phyloP scores from a whole-genome alignment of 1,140 invertebrate species.

The Apis cerana region DNA sequence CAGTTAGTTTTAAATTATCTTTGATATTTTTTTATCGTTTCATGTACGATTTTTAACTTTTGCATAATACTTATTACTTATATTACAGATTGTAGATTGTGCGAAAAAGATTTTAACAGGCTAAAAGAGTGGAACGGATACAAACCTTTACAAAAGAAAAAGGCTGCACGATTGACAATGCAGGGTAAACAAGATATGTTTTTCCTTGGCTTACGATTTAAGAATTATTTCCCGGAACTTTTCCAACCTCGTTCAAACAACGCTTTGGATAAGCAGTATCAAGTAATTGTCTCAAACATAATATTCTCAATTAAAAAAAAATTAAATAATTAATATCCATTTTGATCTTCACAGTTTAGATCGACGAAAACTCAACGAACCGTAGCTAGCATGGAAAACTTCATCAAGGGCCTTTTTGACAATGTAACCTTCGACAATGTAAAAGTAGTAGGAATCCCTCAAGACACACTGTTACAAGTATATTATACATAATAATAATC shows the following conservation, averaged over 20 bases:
- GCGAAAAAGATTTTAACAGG: conserved; percentile 71
- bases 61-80: background rate
- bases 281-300: background rate
- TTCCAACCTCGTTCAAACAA: background rate
- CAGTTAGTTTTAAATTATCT: conserved; percentile 55
- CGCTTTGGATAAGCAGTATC: background rate
- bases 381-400: conserved; percentile 70
- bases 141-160: conserved; percentile 40
- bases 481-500: background rate
- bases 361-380: conserved; percentile 37
- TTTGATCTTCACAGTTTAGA: conserved; percentile 28
- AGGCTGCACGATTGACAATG: conserved; percentile 57
- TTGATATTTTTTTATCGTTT: background rate
- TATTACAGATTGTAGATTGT: conserved; percentile 71
- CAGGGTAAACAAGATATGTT: conserved; percentile 72
- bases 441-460: conserved; percentile 20
- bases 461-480: conserved; percentile 70
- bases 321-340: background rate
- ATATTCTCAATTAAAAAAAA: background rate
- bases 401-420: conserved; percentile 75
- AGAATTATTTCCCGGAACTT: conserved; percentile 24
- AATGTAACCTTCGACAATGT: conserved; percentile 45
- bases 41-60: background rate
- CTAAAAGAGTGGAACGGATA: conserved; percentile 70
- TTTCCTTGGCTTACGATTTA: conserved; percentile 65